Conservation (phyloP, 1,140 invertebrate species). For the Druon quercuslanigerum region DNA sequence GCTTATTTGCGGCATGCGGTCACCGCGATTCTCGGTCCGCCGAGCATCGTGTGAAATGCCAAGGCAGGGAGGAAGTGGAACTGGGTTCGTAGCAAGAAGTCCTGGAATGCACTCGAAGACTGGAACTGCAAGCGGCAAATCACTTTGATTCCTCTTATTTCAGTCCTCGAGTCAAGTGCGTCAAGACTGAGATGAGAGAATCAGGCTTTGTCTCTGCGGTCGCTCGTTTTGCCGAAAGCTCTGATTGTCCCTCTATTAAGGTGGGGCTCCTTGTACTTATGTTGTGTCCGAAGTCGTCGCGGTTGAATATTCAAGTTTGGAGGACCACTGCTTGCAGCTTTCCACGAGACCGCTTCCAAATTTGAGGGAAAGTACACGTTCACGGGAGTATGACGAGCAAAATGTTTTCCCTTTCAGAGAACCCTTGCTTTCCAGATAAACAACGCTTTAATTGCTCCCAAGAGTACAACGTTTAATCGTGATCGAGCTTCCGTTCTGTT, state of each 20-base stretch:
- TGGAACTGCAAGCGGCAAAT: constrained; percentile 26
- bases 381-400: constrained; percentile 18
- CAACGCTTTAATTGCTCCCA: constrained; percentile 27
- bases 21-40: constrained; percentile 35
- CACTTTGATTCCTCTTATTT: constrained; percentile 29
- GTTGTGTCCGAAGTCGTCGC: constrained; percentile 20
- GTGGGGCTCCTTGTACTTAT: constrained; percentile 9
- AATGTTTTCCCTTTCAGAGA: constrained; percentile 24
- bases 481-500: constrained; percentile 22
- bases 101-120: constrained; percentile 17
- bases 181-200: constrained; percentile 21
- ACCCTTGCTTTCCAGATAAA: constrained; percentile 13
- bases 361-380: constrained; percentile 21
- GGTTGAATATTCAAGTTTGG: constrained; percentile 15
- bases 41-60: constrained; percentile 47
- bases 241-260: constrained; percentile 22
- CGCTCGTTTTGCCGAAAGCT: constrained; percentile 22
- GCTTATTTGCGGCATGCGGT: constrained; percentile 27
- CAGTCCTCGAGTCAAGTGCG: constrained; percentile 26
- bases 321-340: constrained; percentile 5
- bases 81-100: constrained; percentile 5
- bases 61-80: background rate
- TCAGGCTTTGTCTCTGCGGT: constrained; percentile 18
- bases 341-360: constrained; percentile 11
- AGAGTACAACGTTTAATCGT: constrained; percentile 19